Evolutionary conservation across 1,140 invertebrate genomes (phyloP), one percentile per base, ranked within the genome.

Genomic region (Trichogramma pretiosum): DNA sequence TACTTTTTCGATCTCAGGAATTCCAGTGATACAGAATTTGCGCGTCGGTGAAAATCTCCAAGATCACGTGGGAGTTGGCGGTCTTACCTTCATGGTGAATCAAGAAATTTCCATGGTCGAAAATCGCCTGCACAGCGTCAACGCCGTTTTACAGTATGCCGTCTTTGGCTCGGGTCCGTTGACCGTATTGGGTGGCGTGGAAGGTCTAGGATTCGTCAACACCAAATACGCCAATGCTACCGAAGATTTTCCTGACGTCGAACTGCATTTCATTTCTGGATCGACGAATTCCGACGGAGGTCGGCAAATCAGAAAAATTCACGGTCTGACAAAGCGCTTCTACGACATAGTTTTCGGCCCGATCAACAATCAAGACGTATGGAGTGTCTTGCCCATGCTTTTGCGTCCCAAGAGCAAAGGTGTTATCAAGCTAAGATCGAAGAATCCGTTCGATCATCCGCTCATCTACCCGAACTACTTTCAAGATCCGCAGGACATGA

Each of bases 391-490:
- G 23, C 89, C 89, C 0, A 88, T 93, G 77, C 59, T 92, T 19
- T 61, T 95, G 3, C 73, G 93, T 33, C 87, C 89, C 0, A 80
- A 77, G 51, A 91, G 87, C 53, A 77, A 77, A 54, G 93, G 93
- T 1, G 73, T 77, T 13, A 85, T 96, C 13, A 83, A 82, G 50
- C 61, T 96, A 4, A 72, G 85, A 5, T 87, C 83, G 43, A 78
- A 78, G 16, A 87, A 94, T 71, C 94, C 94, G 0, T 85, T 84
- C 50, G 84, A 93, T 53, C 86, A 92, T 62, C 95, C 95, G 0
- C 75, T 91, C 13, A 93, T 98, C 40, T 87, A 93, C 62, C 90
- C 94, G 0, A 93, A 93, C 61, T 95, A 95, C 57, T 82, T 95
- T 53, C 74, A 77, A 5, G 83, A 92, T 42, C 83, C 84, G 1